These are phyloP conservation scores for Drosophila mercatorum DNA, from an alignment of 2,888 invertebrate genomes.

Conservation along the genomic window DNA sequence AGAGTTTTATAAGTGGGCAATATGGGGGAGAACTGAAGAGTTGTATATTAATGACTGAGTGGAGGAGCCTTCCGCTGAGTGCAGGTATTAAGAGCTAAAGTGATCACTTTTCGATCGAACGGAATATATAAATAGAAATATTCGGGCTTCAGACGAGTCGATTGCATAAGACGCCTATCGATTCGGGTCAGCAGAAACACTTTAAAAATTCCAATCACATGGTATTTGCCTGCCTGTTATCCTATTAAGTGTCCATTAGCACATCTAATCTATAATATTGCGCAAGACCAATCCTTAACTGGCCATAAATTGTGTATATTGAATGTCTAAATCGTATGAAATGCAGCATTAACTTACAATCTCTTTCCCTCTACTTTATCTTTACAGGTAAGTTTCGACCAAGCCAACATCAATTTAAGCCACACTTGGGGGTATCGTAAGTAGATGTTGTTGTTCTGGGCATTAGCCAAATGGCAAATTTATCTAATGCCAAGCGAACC, in stretches of 20 bases:
- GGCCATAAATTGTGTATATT: conserved; percentile 27
- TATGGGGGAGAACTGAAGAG: conserved; percentile 16
- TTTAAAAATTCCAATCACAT: background rate
- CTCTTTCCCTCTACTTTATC: conserved; percentile 36
- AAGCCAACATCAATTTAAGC: conserved; percentile 34
- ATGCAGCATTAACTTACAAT: conserved; percentile 43
- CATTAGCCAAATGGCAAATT: conserved; percentile 61
- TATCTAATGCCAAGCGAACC: conserved; percentile 39
- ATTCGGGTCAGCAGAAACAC: background rate
- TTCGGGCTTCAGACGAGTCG: background rate
- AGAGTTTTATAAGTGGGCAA: conserved; percentile 29
- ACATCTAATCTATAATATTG: conserved; percentile 20
- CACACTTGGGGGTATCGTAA: conserved; percentile 60
- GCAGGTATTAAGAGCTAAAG: conserved; percentile 9
- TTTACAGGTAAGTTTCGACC: conserved; percentile 67
- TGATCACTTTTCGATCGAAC: background rate
- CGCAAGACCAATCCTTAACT: conserved; percentile 30
- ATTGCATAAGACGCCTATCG: background rate
- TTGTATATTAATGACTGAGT: conserved; percentile 16
- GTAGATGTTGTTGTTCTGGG: conserved; percentile 37
- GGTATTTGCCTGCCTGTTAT: conserved; percentile 5
- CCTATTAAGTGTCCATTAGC: conserved; percentile 31
- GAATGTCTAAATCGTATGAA: conserved; percentile 27
- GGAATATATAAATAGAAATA: conserved; percentile 13
- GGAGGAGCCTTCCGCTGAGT: conserved; percentile 7